Evolutionary conservation across 2,888 invertebrate genomes (phyloP), one percentile per base, ranked within the genome.

Genomic region (Eudasyphora cyanicolor): DNA sequence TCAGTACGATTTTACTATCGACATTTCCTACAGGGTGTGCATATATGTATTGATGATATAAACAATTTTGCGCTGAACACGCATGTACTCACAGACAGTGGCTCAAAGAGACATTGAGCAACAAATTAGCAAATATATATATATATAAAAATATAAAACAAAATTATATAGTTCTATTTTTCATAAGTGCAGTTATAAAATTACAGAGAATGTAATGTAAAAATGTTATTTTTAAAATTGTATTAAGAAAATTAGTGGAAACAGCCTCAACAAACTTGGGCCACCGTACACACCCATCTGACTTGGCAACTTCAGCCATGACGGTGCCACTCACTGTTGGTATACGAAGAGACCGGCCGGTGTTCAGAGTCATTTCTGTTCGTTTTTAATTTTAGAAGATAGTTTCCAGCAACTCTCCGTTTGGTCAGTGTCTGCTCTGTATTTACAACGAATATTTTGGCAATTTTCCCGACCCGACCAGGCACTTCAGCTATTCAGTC

Each of bases 341-440:
- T 49, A 19, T 49, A n/a, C 3, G 17, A n/a, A 17, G 17, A 49
- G 49, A 49, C 49, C 19, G 49, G 17, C n/a, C 49, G n/a, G n/a
- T n/a, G n/a, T n/a, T n/a, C n/a, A n/a, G n/a, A n/a, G n/a, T n/a
- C n/a, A n/a, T n/a, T n/a, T n/a, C n/a, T n/a, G n/a, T n/a, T n/a
- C n/a, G n/a, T n/a, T n/a, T n/a, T n/a, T n/a, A n/a, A 49, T 49
- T 49, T 49, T 49, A 19, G 49, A 49, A 49, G n/a, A n/a, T 45
- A 45, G 45, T 45, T 7, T 7, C 45, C 17, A 17, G 17, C n/a
- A 49, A 17, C 17, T 12, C 3, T 49, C n/a, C n/a, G n/a, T n/a
- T n/a, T 19, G 49, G 38, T 7, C 38, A 38, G 5, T 49, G 4
- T 49, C 2, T n/a, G 4, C 19, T 12, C 17, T 19, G 17, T 10